These are phyloP conservation scores for Campylorhamphus procurvoides DNA, from an alignment of 2,113 vertebrate species.

Conservation along the genomic window DNA sequence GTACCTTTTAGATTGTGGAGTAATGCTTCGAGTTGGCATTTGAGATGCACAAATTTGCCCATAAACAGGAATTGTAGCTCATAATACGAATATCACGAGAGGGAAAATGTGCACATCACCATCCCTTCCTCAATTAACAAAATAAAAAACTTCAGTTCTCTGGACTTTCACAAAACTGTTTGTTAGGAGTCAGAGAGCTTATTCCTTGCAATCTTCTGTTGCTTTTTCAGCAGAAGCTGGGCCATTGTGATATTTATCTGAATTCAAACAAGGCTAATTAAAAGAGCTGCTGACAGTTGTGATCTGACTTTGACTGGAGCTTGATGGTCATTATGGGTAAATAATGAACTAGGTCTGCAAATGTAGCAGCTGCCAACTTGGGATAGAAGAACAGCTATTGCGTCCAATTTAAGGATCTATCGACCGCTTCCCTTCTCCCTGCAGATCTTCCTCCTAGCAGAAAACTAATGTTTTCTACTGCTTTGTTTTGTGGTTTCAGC, in stretches of 20 bases:
- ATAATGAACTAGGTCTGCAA: constrained; percentile 90
- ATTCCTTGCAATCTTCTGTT: constrained; percentile 66
- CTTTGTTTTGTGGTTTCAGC: constrained; percentile 85
- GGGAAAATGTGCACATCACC: not conserved
- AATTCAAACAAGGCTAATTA: constrained; percentile 91
- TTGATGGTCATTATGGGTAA: constrained; percentile 93
- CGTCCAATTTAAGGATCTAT: constrained; percentile 89
- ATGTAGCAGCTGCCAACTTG: constrained; percentile 87
- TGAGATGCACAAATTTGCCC: not conserved
- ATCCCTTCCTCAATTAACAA: not conserved
- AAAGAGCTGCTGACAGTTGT: constrained; percentile 89
- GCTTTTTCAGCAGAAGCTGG: constrained; percentile 80
- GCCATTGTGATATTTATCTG: constrained; percentile 89
- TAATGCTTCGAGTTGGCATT: not conserved
- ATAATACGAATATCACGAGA: not conserved
- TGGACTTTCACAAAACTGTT: not conserved
- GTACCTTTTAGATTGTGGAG: constrained; percentile 3
- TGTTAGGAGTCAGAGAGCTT: constrained; percentile 54
- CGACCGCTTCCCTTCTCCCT: constrained; percentile 82
- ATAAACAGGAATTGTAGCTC: not conserved
- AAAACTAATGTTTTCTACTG: constrained; percentile 83
- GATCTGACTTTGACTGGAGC: constrained; percentile 88
- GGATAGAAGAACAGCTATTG: constrained; percentile 82
- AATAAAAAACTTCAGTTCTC: not conserved
- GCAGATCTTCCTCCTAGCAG: constrained; percentile 78